These are phyloP conservation scores for Capitulum mitella DNA, from an alignment of 2,888 invertebrate species.

Conservation along the genomic window DNA sequence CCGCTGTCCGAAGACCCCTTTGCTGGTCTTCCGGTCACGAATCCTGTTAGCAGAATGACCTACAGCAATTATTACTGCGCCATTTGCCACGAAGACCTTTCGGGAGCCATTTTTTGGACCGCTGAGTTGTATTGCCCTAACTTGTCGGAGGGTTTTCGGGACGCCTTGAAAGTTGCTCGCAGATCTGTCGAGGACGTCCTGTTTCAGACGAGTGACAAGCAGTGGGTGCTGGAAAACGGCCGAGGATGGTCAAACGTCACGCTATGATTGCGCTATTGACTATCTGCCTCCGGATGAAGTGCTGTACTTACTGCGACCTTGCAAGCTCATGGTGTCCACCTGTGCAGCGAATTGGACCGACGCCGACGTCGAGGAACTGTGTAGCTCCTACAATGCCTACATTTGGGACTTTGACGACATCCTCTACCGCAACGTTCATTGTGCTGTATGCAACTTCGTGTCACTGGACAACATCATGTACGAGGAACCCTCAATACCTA, in stretches of 20 bases:
- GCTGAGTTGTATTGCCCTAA: slow-evolving; percentile 44
- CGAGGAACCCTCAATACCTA: too few species aligned
- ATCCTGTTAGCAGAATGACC: slow-evolving; percentile 39
- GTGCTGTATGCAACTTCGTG: too few species aligned
- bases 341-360: neutral
- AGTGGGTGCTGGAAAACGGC: neutral
- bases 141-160: slow-evolving; percentile 24
- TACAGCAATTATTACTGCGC: slow-evolving; percentile 45
- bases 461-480: too few species aligned
- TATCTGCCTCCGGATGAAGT: too few species aligned
- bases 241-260: neutral
- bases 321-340: neutral
- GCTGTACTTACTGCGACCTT: too few species aligned
- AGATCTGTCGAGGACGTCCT: neutral
- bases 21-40: slow-evolving; percentile 42
- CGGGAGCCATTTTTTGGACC: slow-evolving; percentile 42
- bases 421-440: too few species aligned
- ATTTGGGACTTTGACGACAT: too few species aligned
- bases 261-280: neutral
- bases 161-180: too few species aligned
- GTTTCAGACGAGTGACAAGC: neutral
- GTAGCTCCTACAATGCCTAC: slow-evolving; percentile 45
- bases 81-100: slow-evolving; percentile 43
- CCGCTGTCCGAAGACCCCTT: slow-evolving; percentile 39
- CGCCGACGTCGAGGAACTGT: slow-evolving; percentile 40